A percentile compares a stretch with the other conserved stretches of the same genome.
phyloP scores from a whole-genome alignment of 2,113 vertebrate species.

The Oreochromis aureus region DNA sequence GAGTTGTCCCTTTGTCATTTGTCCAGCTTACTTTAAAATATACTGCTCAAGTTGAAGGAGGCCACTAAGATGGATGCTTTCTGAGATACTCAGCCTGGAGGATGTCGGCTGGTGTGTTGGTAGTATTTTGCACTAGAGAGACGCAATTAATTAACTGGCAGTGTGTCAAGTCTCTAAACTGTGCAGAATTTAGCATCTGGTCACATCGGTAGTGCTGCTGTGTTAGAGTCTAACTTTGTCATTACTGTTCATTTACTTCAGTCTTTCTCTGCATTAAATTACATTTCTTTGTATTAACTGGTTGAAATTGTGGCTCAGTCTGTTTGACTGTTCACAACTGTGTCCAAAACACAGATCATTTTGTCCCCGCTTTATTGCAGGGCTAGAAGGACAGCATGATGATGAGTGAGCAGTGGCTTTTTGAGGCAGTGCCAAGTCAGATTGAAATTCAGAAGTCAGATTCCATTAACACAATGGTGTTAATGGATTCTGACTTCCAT shows the following conservation, averaged over 20 bases:
- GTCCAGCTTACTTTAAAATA: constrained; percentile 22
- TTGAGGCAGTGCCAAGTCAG: not conserved
- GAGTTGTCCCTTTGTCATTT: not conserved
- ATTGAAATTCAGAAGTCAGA: not conserved
- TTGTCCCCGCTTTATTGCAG: not conserved
- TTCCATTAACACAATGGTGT: not conserved
- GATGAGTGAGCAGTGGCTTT: constrained; percentile 5
- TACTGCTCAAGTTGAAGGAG: constrained; percentile 4
- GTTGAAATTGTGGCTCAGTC: not conserved
- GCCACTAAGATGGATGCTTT: constrained; percentile 4
- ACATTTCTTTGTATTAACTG: not conserved
- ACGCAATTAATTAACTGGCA: constrained; percentile 27
- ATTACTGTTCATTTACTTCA: not conserved
- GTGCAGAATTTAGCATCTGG: not conserved
- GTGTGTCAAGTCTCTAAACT: not conserved
- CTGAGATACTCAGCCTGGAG: not conserved
- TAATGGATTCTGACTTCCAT: constrained; percentile 37
- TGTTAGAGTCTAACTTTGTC: not conserved
- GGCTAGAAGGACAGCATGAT: not conserved
- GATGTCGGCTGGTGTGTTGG: not conserved
- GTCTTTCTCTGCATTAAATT: constrained; percentile 4
- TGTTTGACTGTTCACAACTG: not conserved
- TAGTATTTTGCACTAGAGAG: not conserved
- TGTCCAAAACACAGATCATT: not conserved
- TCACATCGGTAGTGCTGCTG: not conserved